Percentiles rank a stretch among this genome's conserved stretches.
Conservation (phyloP, 1,140 invertebrate species). For the Wiebesia pumilae region DNA sequence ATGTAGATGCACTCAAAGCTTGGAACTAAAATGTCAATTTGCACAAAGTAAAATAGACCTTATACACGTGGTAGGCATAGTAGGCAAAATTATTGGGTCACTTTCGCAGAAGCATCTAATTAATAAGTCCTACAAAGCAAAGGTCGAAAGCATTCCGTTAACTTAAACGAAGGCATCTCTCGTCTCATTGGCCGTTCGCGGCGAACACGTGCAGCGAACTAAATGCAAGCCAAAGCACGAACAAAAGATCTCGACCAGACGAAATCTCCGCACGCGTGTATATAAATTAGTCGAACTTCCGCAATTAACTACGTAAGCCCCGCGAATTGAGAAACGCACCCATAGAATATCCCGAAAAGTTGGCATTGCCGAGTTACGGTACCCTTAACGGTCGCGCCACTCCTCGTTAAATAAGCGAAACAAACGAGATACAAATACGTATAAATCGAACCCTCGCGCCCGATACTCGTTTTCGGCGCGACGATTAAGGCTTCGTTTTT, state of each 20-base stretch:
- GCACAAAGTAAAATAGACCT: background rate
- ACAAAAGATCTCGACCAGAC: background rate
- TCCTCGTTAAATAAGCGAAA: slow-evolving; percentile 29
- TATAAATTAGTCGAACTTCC: slow-evolving; percentile 26
- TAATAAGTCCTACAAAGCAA: background rate
- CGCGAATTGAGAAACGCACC: background rate
- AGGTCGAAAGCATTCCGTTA: background rate
- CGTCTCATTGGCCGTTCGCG: background rate
- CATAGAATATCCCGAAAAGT: background rate
- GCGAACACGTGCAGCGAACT: background rate
- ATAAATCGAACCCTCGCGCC: background rate
- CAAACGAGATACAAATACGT: slow-evolving; percentile 29
- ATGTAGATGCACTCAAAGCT: background rate
- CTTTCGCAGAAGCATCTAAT: background rate
- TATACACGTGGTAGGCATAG: background rate
- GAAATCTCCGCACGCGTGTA: background rate
- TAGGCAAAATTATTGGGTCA: slow-evolving; percentile 8
- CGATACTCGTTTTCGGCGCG: background rate
- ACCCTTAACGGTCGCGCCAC: slow-evolving; percentile 43
- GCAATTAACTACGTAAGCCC: slow-evolving; percentile 7
- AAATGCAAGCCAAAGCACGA: background rate
- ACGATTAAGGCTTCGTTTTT: no score
- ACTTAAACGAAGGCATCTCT: background rate
- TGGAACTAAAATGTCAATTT: background rate
- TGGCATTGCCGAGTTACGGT: slow-evolving; percentile 31